Conservation (phyloP, 2,797 vertebrate genomes). For the Myotis pilosus region DNA sequence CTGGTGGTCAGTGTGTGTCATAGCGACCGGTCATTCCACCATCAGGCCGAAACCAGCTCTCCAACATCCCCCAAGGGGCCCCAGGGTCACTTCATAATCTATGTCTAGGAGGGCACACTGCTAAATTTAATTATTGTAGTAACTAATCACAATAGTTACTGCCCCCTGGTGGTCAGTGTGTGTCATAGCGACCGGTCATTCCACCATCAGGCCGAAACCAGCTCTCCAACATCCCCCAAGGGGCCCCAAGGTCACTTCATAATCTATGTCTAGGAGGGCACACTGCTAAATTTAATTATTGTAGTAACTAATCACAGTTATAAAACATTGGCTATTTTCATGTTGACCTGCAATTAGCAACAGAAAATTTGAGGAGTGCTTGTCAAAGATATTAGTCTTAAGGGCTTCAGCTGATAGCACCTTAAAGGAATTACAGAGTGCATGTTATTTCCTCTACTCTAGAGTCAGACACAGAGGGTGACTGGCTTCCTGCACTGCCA, state of each 20-base stretch:
- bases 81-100: no score
- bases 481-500: not conserved
- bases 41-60: no score
- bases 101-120: no score
- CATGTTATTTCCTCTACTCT: not conserved
- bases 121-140: no score
- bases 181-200: no score
- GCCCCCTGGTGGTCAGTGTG: no score
- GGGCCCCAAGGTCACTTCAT: slow-evolving; percentile 12
- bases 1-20: no score
- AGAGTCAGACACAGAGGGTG: not conserved
- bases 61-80: no score
- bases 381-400: slow-evolving; percentile 36
- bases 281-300: slow-evolving; percentile 63
- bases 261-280: slow-evolving; percentile 61
- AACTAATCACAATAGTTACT: no score
- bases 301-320: slow-evolving; percentile 60
- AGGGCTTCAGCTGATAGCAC: not conserved
- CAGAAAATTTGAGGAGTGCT: not conserved
- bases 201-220: no score
- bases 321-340: not conserved
- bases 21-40: rapidly evolving
- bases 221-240: no score
- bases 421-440: not conserved
- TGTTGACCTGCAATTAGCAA: slow-evolving; percentile 17